Percentiles rank a stretch among this genome's conserved stretches.
Conservation (phyloP, 1,140 invertebrate genomes). For the Nixonia krombeini region DNA sequence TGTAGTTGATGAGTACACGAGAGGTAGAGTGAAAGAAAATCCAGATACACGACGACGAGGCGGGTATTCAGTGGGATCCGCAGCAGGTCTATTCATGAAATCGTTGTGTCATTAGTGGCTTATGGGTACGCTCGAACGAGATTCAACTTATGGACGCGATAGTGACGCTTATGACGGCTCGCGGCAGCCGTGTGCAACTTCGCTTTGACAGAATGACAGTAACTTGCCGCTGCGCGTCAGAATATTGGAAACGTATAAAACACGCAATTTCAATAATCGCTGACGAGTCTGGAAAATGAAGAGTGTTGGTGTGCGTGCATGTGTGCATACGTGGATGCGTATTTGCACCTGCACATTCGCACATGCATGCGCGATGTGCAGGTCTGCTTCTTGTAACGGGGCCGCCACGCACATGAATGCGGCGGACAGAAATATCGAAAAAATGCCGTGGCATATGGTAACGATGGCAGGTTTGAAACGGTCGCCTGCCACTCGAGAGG, state of each 20-base stretch:
- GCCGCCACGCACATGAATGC: neutral
- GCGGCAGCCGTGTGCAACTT: neutral
- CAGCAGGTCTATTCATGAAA: constrained; percentile 8
- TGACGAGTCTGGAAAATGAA: neutral
- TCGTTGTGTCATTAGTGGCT: neutral
- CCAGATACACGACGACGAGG: neutral
- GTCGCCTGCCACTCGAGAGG: constrained; percentile 2
- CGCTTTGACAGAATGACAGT: constrained; percentile 1
- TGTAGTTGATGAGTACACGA: neutral
- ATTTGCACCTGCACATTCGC: too few species aligned
- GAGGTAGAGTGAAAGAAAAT: neutral
- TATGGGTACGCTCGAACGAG: neutral
- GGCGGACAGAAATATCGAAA: constrained; percentile 5
- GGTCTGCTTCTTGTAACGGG: neutral
- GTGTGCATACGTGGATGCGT: neutral
- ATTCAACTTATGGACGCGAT: too few species aligned
- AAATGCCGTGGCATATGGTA: constrained; percentile 8
- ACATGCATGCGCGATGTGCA: neutral
- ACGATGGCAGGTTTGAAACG: constrained; percentile 5
- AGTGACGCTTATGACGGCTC: neutral
- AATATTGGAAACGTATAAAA: constrained; percentile 6
- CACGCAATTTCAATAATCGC: constrained; percentile 5
- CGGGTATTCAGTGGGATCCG: neutral
- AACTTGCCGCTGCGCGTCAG: neutral
- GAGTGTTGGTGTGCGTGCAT: neutral